Evolutionary conservation across 2,888 invertebrate species (phyloP).

Genomic region (Carpatolechia fugitivella): DNA sequence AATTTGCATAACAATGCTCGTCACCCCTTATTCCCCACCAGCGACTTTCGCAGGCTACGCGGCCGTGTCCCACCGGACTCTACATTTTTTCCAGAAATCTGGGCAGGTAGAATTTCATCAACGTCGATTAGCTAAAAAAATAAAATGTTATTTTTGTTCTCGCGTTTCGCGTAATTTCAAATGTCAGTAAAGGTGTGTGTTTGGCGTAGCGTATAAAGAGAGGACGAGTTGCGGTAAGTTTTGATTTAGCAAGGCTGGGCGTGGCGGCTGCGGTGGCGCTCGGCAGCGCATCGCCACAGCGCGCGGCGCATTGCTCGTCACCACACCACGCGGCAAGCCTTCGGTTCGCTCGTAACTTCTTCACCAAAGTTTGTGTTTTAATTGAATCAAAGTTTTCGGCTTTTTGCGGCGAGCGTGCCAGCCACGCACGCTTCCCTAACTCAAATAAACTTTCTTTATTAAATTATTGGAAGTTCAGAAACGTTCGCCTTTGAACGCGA

Average conservation of each 20-base stretch:
- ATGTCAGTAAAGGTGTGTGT: conserved; percentile 3
- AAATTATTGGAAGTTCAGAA: conserved; percentile 78
- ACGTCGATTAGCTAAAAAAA: conserved; percentile 7
- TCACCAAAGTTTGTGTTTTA: conserved; percentile 73
- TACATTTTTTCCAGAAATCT: conserved; percentile 61
- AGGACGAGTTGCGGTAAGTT: conserved; percentile 28
- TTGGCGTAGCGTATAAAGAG: not conserved
- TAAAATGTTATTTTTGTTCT: not conserved
- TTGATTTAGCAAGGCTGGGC: conserved; percentile 42
- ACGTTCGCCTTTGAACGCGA: conserved; percentile 74
- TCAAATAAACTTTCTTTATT: conserved; percentile 75
- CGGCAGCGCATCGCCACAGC: conserved; percentile 25
- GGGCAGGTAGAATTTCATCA: conserved; percentile 34
- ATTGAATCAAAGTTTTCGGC: conserved; percentile 79
- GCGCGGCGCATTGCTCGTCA: conserved; percentile 32
- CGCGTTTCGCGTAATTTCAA: not conserved
- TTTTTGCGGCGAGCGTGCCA: conserved; percentile 76
- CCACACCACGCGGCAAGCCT: conserved; percentile 43
- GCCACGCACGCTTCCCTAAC: conserved; percentile 71
- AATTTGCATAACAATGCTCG: conserved; percentile 79
- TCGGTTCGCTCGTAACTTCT: conserved; percentile 62
- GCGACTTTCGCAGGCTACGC: conserved; percentile 69
- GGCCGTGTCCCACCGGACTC: conserved; percentile 64
- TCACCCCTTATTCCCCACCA: conserved; percentile 75
- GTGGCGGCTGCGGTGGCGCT: conserved; percentile 25